A percentile compares a stretch with the other conserved stretches of the same genome.
phyloP scores from a whole-genome alignment of 1,140 invertebrate species.

The Saccostrea glomerata region DNA sequence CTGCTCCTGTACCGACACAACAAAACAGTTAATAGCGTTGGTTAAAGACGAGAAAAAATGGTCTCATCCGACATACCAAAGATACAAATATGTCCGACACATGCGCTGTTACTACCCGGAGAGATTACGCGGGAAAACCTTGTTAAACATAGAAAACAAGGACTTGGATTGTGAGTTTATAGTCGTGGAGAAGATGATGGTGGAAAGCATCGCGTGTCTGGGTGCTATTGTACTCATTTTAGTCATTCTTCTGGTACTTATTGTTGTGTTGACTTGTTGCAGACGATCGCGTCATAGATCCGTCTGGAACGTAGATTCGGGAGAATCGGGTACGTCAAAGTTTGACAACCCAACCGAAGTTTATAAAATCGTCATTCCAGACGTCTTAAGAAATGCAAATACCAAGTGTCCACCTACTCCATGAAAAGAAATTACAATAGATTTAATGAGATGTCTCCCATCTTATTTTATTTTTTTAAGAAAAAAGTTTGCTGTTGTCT shows the following conservation, averaged over 20 bases:
- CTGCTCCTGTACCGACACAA: conserved; percentile 58
- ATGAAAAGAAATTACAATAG: not conserved
- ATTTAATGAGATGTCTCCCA: too few relatives aligned
- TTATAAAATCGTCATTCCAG: conserved; percentile 5
- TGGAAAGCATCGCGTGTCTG: not conserved
- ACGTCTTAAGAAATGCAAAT: not conserved
- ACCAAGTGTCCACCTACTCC: not conserved
- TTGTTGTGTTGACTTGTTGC: not conserved
- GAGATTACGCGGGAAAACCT: conserved; percentile 43
- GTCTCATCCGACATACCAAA: conserved; percentile 34
- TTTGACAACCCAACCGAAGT: not conserved
- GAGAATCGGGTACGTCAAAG: not conserved
- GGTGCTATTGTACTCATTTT: not conserved
- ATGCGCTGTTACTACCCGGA: conserved; percentile 57
- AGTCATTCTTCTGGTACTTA: not conserved
- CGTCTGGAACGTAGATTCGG: not conserved
- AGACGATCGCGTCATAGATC: conserved; percentile 13
- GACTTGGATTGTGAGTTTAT: conserved; percentile 48
- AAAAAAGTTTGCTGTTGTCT: not conserved
- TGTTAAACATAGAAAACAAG: conserved; percentile 46
- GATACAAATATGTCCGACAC: conserved; percentile 62
- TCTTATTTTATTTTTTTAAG: not conserved
- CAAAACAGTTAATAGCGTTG: conserved; percentile 52
- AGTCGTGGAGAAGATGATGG: conserved; percentile 28
- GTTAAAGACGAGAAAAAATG: conserved; percentile 49